These are phyloP conservation scores for Euthynnus affinis DNA, from an alignment of 2,797 vertebrate genomes.

Conservation along the genomic window DNA sequence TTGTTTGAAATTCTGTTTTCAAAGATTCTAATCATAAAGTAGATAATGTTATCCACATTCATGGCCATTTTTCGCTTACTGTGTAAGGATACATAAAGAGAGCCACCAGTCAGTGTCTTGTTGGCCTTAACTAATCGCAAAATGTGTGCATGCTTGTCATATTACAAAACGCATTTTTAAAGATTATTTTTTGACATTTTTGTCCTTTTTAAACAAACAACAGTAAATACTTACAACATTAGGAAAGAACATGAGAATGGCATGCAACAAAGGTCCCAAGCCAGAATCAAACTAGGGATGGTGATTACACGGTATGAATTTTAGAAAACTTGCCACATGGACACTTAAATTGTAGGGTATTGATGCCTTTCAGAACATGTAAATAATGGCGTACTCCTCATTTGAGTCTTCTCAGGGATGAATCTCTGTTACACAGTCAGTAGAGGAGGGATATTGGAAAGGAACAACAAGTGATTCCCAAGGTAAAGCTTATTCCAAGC, in stretches of 20 bases:
- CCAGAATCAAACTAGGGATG: too few relatives aligned
- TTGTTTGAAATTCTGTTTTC: conserved; percentile 63
- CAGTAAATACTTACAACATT: conserved; percentile 20
- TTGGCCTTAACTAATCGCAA: conserved; percentile 5
- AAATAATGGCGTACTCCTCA: background rate
- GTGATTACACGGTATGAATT: too few relatives aligned
- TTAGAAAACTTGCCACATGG: too few relatives aligned
- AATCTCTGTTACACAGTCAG: background rate
- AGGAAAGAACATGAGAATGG: conserved; percentile 1
- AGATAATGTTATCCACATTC: conserved; percentile 24
- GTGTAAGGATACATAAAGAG: background rate
- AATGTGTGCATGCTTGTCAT: conserved; percentile 23
- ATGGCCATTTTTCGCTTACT: conserved; percentile 3
- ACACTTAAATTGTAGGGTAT: background rate
- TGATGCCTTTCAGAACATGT: conserved; percentile 7
- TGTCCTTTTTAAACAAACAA: conserved; percentile 27
- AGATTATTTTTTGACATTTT: background rate
- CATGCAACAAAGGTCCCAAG: background rate
- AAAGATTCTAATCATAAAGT: conserved; percentile 51
- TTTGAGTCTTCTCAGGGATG: conserved; percentile 9
- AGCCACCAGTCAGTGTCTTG: conserved; percentile 17
- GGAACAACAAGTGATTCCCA: background rate
- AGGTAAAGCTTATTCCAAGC: background rate
- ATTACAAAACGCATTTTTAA: background rate
- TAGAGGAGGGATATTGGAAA: background rate